Percentiles rank a stretch among this genome's conserved stretches.
Conservation (phyloP, 2,113 vertebrate species). For the Galeopterus variegatus region DNA sequence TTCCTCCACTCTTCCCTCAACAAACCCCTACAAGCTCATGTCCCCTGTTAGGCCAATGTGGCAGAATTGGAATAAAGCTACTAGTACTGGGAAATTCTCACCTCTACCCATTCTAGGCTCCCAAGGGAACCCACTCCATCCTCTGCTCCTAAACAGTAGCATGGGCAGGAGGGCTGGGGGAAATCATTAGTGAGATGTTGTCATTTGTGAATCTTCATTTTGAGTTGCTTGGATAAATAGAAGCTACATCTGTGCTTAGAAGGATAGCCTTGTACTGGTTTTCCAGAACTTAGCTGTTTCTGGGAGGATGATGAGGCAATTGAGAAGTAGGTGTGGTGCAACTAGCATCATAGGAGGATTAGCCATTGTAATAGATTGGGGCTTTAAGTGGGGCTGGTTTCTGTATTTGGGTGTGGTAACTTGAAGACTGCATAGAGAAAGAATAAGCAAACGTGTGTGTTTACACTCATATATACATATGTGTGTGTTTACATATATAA, state of each 20-base stretch:
- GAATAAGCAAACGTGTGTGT: background rate
- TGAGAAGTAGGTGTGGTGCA: constrained; percentile 57
- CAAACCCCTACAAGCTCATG: background rate
- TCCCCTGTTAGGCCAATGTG: background rate
- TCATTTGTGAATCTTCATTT: constrained; percentile 34
- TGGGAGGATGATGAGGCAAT: constrained; percentile 35
- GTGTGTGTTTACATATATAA: background rate
- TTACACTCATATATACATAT: background rate
- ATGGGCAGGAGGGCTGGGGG: background rate
- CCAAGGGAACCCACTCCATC: background rate
- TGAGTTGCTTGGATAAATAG: background rate
- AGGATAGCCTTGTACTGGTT: constrained; percentile 29
- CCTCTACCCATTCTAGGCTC: background rate
- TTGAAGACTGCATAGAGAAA: constrained; percentile 36
- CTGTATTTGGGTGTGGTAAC: constrained; percentile 56
- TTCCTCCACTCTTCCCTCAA: background rate
- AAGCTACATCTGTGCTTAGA: background rate
- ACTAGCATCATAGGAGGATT: constrained; percentile 48
- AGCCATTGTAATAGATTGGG: constrained; percentile 35
- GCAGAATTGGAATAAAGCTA: constrained; percentile 33
- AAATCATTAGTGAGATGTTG: background rate
- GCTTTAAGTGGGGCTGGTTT: constrained; percentile 50
- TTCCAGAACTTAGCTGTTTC: constrained; percentile 50
- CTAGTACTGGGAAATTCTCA: background rate
- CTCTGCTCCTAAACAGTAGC: background rate